Base-by-base conservation (phyloP, 1,140 invertebrate genomes). In the Orius insidiosus region DNA sequence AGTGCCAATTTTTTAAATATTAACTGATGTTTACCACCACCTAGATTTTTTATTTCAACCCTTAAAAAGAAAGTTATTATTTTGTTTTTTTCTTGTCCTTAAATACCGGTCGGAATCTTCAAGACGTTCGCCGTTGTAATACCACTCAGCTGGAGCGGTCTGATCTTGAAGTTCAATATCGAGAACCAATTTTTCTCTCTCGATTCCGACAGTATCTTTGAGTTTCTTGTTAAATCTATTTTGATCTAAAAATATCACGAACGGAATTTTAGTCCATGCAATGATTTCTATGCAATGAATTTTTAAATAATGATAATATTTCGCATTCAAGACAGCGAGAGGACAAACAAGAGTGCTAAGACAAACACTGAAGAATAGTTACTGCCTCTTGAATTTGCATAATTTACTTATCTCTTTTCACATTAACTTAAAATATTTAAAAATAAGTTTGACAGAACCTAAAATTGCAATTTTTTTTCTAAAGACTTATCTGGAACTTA, bases 181-280 rank as follows among this genome's bases (percentile, higher is more conserved):
- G 1, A 98, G 65, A 4, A 89, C 76, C 8, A 92, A 66, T 53
- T 84, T 86, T 55, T 94, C 85, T 53, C 86, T 75, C 65, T 97
- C 92, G 55, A 93, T 74, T 18, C 75, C 82, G 52, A 80, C 80
- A 2, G 83, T 90, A 62, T 96, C 89, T 60, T 93, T 87, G 4
- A 98, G 72, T 67, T 94, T 94, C 67, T 96, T 95, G 62, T 90
- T 88, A 69, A 97, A 95, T 52, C 85, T 78, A 65, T 96, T 94
- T 54, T 81, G 77, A 67, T 94, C 86, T 92, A 59, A 24, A n/a
- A 24, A 24, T 24, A 7, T 24, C 7, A 24, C 3, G 7, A 24
- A 24, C 3, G 7, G 3, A 24, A 24, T 4, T 24, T 4, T 4
- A 24, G 3, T 24, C 7, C 24, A 24, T 24, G 24, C 24, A 24